These are phyloP conservation scores for Gadopsis marmoratus DNA, from an alignment of 2,797 vertebrate species.

Conservation along the genomic window DNA sequence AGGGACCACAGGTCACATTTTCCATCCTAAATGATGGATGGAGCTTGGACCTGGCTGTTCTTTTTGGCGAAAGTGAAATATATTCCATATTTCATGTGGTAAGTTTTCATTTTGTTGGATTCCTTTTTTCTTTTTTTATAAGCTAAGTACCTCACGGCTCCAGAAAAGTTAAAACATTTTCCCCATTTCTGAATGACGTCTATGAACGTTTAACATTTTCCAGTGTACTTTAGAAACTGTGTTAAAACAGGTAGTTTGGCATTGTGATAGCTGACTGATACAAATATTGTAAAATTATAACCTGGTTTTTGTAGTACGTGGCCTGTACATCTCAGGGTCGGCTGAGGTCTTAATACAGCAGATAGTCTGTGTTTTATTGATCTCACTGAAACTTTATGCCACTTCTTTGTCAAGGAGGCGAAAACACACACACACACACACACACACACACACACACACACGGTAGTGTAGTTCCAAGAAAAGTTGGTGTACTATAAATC, in stretches of 20 bases:
- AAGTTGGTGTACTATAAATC: background rate
- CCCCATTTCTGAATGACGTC: background rate
- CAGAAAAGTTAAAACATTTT: background rate
- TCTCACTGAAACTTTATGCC: constrained; percentile 24
- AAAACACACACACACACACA: too few relatives aligned
- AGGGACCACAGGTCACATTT: constrained; percentile 1
- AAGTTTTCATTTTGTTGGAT: background rate
- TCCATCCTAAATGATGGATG: background rate
- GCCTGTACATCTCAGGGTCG: constrained; percentile 10
- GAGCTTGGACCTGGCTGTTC: background rate
- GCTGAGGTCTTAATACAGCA: constrained; percentile 20
- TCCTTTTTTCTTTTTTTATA: background rate
- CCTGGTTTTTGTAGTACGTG: background rate
- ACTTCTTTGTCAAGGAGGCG: constrained; percentile 30
- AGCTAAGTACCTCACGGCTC: background rate
- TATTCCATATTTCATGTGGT: constrained; percentile 3
- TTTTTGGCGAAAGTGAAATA: constrained; percentile 7
- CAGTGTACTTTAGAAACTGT: background rate
- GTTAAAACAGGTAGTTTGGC: background rate
- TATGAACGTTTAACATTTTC: background rate
- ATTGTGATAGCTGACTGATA: background rate
- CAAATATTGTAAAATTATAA: background rate
- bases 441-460: too few relatives aligned
- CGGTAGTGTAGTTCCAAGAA: background rate
- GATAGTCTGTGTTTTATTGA: constrained; percentile 45